Base-by-base conservation (phyloP, 2,888 invertebrate species). In the Heliconius hortense region DNA sequence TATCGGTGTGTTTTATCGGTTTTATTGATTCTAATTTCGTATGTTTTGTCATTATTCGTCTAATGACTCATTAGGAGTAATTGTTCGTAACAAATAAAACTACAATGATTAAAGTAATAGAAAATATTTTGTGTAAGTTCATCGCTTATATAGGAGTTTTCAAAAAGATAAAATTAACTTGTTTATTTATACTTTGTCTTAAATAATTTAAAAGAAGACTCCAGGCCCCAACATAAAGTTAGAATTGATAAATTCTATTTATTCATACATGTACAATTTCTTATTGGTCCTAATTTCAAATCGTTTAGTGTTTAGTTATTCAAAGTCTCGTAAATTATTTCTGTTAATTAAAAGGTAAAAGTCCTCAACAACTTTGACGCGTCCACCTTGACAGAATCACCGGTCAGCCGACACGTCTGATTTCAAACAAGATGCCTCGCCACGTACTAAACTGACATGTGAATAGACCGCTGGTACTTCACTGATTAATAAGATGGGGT, bases 401-500 rank as follows among this genome's bases (percentile, higher is more conserved):
- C 75, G 73, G 72, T 70, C 73, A 76, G 60, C 39, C 66, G 24
- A 75, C 77, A 67, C 64, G 73, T 76, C 74, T 64, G 87, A 89
- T 89, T 87, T 89, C 87, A 87, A 89, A 90, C 89, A 89, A 90
- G 90, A 88, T 87, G 85, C 86, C 88, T 87, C 85, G 85, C 86
- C 78, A 75, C 83, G 82, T 84, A 87, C 86, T 84, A 88, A 89
- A 90, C 88, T 89, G 91, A 92, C 92, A 93, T 93, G 92, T 92
- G 94, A 92, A 91, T 90, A 93, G 90, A 90, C 92, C 90, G 89
- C 89, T 88, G 87, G 92, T 93, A 92, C 94, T 92, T 92, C 93
- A 93, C 92, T 94, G 93, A 93, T 94, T 93, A 93, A 93, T 93
- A 93, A 93, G 94, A 94, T 93, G 93, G 94, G 94, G 94, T 94